Base-by-base conservation (phyloP, 2,113 vertebrate genomes). In the Fregetta grallaria region DNA sequence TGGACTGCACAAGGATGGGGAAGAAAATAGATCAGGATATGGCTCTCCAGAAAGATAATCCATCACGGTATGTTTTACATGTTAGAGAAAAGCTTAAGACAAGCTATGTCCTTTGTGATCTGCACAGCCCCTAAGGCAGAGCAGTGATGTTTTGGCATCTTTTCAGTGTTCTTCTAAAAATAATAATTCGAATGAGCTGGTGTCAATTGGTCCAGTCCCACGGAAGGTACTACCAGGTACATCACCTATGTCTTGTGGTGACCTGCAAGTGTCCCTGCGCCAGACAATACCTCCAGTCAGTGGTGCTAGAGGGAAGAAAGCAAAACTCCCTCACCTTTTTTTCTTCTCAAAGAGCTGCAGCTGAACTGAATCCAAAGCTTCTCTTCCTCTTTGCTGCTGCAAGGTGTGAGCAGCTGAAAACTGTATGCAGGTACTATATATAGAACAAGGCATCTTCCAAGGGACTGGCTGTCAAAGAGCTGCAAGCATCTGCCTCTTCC, bases 391-490 rank as follows among this genome's bases (percentile, higher is more conserved):
- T 90, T 70, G 74, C 79, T 91, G 70, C 75, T 88, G 86, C 85
- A 92, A 97, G 89, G 96, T 95, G 91, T 86, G 90, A 96, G 92
- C 79, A 90, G 94, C 78, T 87, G 84, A 92, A 89, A 91, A 53
- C 66, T 23, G 63, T 52, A 38, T 66, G 73, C 70, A 91, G 87
- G 36, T 72, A 19, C 92, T 97, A 94, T 83, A 62, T 91, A 94
- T 94, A 97, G 93, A 92, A 53, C 9, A 52, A 80, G 58, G 81
- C 75, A 79, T 73, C 84, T 94, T 92, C 52, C 90, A 93, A 92
- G 87, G 94, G 93, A 44, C 70, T 53, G 82, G 27, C 82, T 94
- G 92, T 75, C 93, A 86, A 23, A 86, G 61, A 93, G 72, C 81
- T 90, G 70, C 82, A 29, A 58, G 87, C 38, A 52, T 83, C 86